Percentiles rank a stretch among this genome's conserved stretches.
Evolutionary conservation across 35 echinoderm and acorn worm species (phyloP).

Genomic region (Acanthaster planci): DNA sequence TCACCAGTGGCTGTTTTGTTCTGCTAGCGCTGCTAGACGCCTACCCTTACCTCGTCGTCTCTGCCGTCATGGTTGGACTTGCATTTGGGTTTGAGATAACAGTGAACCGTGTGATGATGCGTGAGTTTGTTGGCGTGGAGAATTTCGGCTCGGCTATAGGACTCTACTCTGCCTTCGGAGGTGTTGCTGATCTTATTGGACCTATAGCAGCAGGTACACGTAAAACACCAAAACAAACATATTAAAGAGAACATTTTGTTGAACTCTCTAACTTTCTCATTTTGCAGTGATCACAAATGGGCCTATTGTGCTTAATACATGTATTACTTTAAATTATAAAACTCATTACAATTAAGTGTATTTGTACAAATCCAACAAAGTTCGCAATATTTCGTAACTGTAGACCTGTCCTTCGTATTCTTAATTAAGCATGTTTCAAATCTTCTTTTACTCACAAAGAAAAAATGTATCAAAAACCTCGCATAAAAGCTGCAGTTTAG

Average conservation of each 20-base stretch:
- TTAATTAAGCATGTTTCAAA: neutral
- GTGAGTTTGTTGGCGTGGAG: neutral
- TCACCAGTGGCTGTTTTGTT: neutral
- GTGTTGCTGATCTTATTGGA: neutral
- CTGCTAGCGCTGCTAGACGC: neutral
- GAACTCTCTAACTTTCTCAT: too few relatives aligned
- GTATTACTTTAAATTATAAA: too few relatives aligned
- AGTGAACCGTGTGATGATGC: neutral
- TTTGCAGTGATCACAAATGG: too few relatives aligned
- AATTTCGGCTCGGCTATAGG: neutral
- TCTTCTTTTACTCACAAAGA: neutral
- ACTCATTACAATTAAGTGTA: too few relatives aligned
- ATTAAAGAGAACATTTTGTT: too few relatives aligned
- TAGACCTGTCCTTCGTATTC: neutral
- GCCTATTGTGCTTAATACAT: too few relatives aligned
- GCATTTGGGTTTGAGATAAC: neutral
- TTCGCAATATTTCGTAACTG: neutral
- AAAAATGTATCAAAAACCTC: neutral
- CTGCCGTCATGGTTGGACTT: neutral
- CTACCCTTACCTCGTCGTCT: neutral
- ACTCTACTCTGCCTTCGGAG: neutral
- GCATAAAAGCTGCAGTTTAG: neutral
- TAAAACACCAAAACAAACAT: neutral
- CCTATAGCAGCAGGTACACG: neutral
- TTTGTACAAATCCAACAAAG: too few relatives aligned